Evolutionary conservation across 2,113 vertebrate genomes (phyloP), one percentile per base, ranked within the genome.

Genomic region (Desmodus rotundus): DNA sequence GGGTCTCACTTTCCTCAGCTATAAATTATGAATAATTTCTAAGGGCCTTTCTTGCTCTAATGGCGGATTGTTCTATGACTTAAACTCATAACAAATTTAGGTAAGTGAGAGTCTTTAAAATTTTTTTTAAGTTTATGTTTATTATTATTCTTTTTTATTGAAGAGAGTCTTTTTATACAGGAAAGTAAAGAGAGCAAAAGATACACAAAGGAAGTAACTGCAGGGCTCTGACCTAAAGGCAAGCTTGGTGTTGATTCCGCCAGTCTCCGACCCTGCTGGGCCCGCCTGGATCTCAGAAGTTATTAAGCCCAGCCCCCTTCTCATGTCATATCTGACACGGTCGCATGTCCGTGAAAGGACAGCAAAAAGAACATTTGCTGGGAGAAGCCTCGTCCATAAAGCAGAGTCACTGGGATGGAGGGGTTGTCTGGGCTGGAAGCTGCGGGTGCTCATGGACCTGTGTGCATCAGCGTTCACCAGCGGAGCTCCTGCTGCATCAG

Each of bases 281-380:
- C 65, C 22, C 13, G 14, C 61, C 36, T 4, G 47, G 52, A 8
- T 52, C 61, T 31, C 93, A 38, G 19, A 38, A 14, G 28, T n/a
- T 91, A 76, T 45, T 58, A 67, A 14, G 19, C 20, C 43, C 16
- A 33, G 2, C 47, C n/a, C 43, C 7, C 33, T 22, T 5, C 36
- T 33, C 22, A 12, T 13, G 17, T 43, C 3, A 2, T 20, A 17
- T 22, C 61, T 1, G 3, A 47, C 24, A 7, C 0, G 3, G n/a
- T 33, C 56, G 41, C 52, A 63, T 22, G 61, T 31, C 8, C 0
- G 36, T 17, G 24, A 36, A 38, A 74, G 56, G 15, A 47, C 20
- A 85, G 47, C 36, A 41, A 36, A 67, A 67, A 78, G 54, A 47
- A 78, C 33, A 1, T 14, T 67, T 43, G 28, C 83, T 63, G 52